Base-by-base conservation (phyloP, 1,140 invertebrate species). In the Brachionus plicatilis region DNA sequence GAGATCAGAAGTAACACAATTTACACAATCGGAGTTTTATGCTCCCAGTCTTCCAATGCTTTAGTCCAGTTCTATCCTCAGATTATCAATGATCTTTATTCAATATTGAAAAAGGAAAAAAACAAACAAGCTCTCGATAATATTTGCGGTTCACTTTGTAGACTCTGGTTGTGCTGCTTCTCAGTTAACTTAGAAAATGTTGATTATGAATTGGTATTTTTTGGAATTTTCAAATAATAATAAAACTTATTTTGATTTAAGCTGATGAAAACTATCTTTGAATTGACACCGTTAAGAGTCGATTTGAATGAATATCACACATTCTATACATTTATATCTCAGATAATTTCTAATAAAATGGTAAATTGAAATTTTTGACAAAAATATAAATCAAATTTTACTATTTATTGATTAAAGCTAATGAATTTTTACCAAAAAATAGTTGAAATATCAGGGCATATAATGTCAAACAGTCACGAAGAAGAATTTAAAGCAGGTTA, bases 381-480 rank as follows among this genome's bases (percentile, higher is more conserved):
- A 37, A 29, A 37, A 6, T 37, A 4, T 29, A 45, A 45, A 29
- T 4, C 37, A 78, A 27, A 6, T 17, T 78, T 47, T 14, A 27
- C 7, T 4, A 14, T 45, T 50, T 27, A 47, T 17, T 12, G 11
- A 7, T 29, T 79, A 37, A 6, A 82, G 79, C 41, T 82, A 14
- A 65, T 82, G 33, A 60, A 82, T 68, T 65, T 66, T 47, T 82
- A 82, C 41, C 79, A 60, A 82, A 60, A 82, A 82, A 43, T 82
- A 65, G 79, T 82, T 27, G 79, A 82, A 65, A 43, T 82, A 24
- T 82, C 53, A 7, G 79, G 79, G n/a, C 53, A 45, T 24, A 65
- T 82, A 65, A 60, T 82, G 79, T 82, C 65, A 7, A 82, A 82
- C 27, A 65, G 14, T 14, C 53, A 82, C 9, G 65, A 82, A 45